A percentile compares a stretch with the other conserved stretches of the same genome.
Conservation (phyloP, 2,888 invertebrate genomes). For the Elysia crispata region DNA sequence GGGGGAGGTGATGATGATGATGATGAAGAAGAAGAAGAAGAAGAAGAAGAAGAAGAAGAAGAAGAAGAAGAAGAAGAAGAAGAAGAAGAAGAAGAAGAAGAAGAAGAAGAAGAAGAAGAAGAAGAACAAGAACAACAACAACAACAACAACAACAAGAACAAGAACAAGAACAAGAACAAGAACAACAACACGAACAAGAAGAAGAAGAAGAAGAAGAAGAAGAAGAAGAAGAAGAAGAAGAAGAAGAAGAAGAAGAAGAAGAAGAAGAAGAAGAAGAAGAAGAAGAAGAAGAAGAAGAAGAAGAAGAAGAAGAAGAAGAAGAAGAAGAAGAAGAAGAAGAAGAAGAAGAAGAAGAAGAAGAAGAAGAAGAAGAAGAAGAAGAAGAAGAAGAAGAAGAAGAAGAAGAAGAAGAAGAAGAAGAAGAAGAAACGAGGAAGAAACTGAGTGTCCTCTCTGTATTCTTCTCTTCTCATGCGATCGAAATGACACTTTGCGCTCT, state of each 20-base stretch:
- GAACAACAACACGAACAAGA: too few species aligned
- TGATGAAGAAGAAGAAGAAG: conserved; percentile 31
- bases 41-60: conserved; percentile 19
- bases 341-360: too few species aligned
- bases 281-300: conserved; percentile 19
- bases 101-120: conserved; percentile 20
- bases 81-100: conserved; percentile 19
- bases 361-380: too few species aligned
- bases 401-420: too few species aligned
- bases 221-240: conserved; percentile 18
- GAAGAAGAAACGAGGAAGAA: too few species aligned
- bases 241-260: conserved; percentile 21
- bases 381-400: too few species aligned
- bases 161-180: background rate
- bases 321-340: conserved; percentile 28
- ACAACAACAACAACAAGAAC: background rate
- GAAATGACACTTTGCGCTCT: too few species aligned
- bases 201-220: conserved; percentile 23
- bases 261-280: conserved; percentile 23
- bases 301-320: conserved; percentile 18
- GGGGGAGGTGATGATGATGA: conserved; percentile 11
- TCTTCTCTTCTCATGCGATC: too few species aligned
- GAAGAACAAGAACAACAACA: background rate
- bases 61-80: conserved; percentile 16
- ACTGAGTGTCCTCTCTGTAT: too few species aligned